Evolutionary conservation across 2,797 vertebrate species (phyloP).

Genomic region (Austrolebias charrua): DNA sequence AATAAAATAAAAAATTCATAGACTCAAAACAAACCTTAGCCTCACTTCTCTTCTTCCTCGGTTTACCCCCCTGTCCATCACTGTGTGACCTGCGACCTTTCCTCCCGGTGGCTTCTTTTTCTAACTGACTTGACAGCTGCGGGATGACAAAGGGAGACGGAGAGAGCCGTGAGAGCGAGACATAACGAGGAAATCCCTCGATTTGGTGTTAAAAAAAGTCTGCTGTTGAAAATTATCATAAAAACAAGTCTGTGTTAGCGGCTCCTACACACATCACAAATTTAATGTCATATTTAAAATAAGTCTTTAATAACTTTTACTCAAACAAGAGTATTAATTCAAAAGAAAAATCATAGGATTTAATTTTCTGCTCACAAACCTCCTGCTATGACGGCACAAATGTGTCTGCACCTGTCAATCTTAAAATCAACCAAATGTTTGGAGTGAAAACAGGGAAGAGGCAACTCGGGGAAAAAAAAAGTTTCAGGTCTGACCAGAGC

Average conservation of each 20-base stretch:
- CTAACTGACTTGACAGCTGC: slow-evolving; percentile 85
- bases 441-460: slow-evolving; percentile 21
- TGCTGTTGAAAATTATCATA: slow-evolving; percentile 29
- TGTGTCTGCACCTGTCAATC: slow-evolving; percentile 48
- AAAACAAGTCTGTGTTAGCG: slow-evolving; percentile 33
- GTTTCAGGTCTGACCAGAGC: not conserved
- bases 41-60: slow-evolving; percentile 89
- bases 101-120: slow-evolving; percentile 87
- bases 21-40: slow-evolving; percentile 80
- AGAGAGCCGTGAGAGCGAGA: slow-evolving; percentile 54
- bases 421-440: slow-evolving; percentile 29
- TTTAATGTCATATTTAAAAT: not conserved
- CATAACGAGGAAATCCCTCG: slow-evolving; percentile 43
- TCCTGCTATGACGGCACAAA: slow-evolving; percentile 24
- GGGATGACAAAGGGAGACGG: slow-evolving; percentile 69
- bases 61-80: slow-evolving; percentile 95
- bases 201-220: slow-evolving; percentile 47
- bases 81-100: slow-evolving; percentile 95
- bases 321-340: not conserved
- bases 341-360: not conserved
- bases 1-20: not conserved
- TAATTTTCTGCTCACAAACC: slow-evolving; percentile 5
- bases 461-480: slow-evolving; percentile 35
- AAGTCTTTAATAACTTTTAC: not conserved
- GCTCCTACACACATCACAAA: slow-evolving; percentile 22